Conservation (phyloP, 2,113 vertebrate genomes). For the Hystrix brachyura region DNA sequence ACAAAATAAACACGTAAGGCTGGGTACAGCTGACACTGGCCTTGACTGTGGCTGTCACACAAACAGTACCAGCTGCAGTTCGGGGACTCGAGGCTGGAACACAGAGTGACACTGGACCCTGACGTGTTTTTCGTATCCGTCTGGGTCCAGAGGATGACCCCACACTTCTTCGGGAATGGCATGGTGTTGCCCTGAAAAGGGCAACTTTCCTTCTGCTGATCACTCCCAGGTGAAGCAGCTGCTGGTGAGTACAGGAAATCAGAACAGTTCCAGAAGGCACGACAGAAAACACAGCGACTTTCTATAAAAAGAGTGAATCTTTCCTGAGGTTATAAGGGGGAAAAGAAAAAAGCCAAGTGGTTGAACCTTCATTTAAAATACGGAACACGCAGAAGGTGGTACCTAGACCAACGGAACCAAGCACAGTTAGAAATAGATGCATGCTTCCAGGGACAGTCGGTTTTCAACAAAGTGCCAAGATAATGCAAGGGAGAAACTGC, state of each 20-base stretch:
- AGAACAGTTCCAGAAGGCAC: background rate
- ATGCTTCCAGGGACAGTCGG: background rate
- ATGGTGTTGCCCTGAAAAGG: background rate
- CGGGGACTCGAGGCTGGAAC: background rate
- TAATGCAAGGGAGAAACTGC: background rate
- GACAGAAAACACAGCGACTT: constrained; percentile 18
- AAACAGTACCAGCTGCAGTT: background rate
- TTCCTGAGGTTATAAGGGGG: background rate
- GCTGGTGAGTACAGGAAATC: background rate
- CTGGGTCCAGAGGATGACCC: background rate
- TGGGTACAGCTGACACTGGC: background rate
- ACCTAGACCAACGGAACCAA: background rate
- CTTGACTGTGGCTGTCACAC: background rate
- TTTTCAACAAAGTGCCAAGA: background rate
- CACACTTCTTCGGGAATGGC: background rate
- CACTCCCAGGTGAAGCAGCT: constrained; percentile 3
- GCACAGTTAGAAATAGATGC: background rate
- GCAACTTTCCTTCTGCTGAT: background rate
- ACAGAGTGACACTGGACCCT: background rate
- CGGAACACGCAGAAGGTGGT: background rate
- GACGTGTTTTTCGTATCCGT: background rate
- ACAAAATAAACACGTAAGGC: background rate
- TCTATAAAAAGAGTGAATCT: background rate
- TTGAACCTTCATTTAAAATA: background rate
- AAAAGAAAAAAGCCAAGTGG: background rate